Conservation (phyloP, 2,113 vertebrate species). For the Triplophysa tibetana region DNA sequence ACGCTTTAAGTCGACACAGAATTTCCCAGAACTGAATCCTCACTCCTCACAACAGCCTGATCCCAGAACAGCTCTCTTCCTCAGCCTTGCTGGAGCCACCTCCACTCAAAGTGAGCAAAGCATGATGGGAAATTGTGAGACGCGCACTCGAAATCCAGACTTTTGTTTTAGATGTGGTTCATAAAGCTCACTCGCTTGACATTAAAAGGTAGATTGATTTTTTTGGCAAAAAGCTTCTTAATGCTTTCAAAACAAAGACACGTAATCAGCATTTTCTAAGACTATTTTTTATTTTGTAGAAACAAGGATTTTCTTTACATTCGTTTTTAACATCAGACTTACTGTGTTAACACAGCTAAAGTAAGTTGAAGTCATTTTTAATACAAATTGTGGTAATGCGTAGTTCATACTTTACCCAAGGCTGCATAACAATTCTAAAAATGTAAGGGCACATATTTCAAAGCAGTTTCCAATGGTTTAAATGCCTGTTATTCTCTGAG, state of each 20-base stretch:
- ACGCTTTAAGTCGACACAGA: no score
- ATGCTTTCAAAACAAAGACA: not conserved
- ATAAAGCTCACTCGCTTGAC: not conserved
- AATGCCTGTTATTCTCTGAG: constrained; percentile 18
- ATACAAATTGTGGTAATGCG: not conserved
- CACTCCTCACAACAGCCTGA: not conserved
- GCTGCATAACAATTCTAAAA: constrained; percentile 15
- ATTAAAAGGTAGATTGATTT: no score
- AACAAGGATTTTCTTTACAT: not conserved
- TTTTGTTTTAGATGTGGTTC: not conserved
- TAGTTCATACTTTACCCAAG: constrained; percentile 20
- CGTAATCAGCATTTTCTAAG: not conserved
- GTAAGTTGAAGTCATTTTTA: not conserved
- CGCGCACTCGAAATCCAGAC: not conserved
- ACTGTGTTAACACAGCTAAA: not conserved
- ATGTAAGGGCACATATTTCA: constrained; percentile 4
- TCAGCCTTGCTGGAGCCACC: not conserved
- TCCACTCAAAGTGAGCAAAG: not conserved
- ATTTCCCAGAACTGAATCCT: not conserved
- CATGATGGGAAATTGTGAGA: constrained; percentile 26
- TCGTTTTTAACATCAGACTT: constrained; percentile 2
- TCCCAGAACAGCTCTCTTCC: not conserved
- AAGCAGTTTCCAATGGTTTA: not conserved
- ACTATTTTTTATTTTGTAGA: not conserved
- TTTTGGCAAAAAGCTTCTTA: not conserved